Evolutionary conservation across 2,797 vertebrate genomes (phyloP), one percentile per base, ranked within the genome.

Genomic region (Nannoperca obscura): DNA sequence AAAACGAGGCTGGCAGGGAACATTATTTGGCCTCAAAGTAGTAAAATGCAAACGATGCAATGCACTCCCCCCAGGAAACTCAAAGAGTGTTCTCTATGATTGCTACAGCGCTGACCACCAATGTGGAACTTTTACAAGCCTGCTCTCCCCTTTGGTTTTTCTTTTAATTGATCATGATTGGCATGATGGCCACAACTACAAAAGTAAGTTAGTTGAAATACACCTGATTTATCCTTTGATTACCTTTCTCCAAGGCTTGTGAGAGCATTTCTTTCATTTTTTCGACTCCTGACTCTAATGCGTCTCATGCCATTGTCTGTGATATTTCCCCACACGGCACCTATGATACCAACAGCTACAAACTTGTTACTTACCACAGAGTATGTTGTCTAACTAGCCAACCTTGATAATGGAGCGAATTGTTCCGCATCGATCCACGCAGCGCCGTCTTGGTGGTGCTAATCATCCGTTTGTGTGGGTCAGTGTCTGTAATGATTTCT

Each of bases 381-480:
- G 5, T 27, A 13, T 57, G 71, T 63, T 74, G 82, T 82, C 53
- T 64, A 73, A 69, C 70, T 66, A 78, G 0, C 44, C 72, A n/a
- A 34, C 68, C 71, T 86, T 69, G 82, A 86, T 87, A 85, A 90
- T 86, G 73, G 81, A 79, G 80, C 47, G 17, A 70, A 83, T 88
- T 82, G 81, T 90, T 92, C 83, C 62, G 77, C 89, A 83, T 88
- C 80, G 81, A 84, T 87, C 90, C 80, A 67, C 85, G 58, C 52
- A 0, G 77, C 54, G 24, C 53, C 54, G 12, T 32, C 73, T 40
- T 57, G 75, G 57, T 1, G 72, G 73, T n/a, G n/a, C n/a, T 89
- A 89, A 90, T 92, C 88, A 85, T 83, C 81, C 52, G 73, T 93
- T 89, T 86, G 83, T 78, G 72, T 86, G 91, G 91, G 91, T 93